A percentile compares a stretch with the other conserved stretches of the same genome.
Conservation (phyloP, 2,797 vertebrate species). For the Rhinella marina region DNA sequence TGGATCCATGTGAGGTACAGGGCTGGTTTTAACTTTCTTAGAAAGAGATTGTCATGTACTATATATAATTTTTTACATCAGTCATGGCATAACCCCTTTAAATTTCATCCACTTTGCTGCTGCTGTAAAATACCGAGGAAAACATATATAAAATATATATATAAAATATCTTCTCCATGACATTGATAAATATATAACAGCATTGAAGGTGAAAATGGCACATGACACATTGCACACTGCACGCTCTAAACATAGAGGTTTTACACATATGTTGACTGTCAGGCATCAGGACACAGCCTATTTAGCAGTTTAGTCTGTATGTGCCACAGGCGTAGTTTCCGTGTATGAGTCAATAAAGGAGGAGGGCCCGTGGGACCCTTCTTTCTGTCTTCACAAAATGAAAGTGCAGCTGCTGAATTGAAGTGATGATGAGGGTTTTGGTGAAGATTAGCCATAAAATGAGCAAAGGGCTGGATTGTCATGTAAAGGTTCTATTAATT, state of each 20-base stretch:
- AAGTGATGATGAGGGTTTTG: slow-evolving; percentile 39
- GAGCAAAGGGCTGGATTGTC: slow-evolving; percentile 18
- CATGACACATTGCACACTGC: background rate
- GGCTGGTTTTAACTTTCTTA: too few species aligned
- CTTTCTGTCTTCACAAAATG: slow-evolving; percentile 94
- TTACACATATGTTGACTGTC: slow-evolving; percentile 92
- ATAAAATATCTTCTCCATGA: background rate
- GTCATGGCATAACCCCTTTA: too few species aligned
- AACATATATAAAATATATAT: too few species aligned
- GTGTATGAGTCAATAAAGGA: slow-evolving; percentile 92
- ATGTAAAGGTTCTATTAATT: slow-evolving; percentile 41
- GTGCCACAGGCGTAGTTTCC: slow-evolving; percentile 83
- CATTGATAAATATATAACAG: background rate
- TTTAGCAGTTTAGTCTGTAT: slow-evolving; percentile 88
- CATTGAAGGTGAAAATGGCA: background rate
- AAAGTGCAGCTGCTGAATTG: slow-evolving; percentile 91
- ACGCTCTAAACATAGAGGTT: slow-evolving; percentile 67
- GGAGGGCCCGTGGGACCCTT: slow-evolving; percentile 84
- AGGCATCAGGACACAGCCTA: slow-evolving; percentile 88
- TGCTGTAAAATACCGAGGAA: too few species aligned
- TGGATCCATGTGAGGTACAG: too few species aligned
- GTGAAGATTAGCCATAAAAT: slow-evolving; percentile 49
- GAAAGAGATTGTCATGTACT: too few species aligned
- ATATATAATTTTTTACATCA: too few species aligned
- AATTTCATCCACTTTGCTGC: too few species aligned